A percentile compares a stretch with the other conserved stretches of the same genome.
These are phyloP conservation scores for Polyommatus iphigenia DNA, from an alignment of 2,888 invertebrate species.

Conservation along the genomic window DNA sequence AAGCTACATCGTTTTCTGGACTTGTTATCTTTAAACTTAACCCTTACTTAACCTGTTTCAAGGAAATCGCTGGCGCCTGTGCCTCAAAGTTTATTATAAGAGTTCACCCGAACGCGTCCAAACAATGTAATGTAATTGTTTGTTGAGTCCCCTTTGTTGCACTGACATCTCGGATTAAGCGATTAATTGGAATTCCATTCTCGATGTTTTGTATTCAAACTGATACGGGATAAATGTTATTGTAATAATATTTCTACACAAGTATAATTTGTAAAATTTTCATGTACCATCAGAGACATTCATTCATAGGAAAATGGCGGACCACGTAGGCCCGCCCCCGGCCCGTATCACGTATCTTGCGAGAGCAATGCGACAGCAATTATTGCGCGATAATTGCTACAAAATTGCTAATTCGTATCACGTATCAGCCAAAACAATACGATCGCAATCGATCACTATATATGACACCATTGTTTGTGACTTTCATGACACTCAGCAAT, in stretches of 20 bases:
- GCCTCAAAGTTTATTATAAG: conserved; percentile 43
- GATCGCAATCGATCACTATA: too few relatives aligned
- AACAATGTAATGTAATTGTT: conserved; percentile 58
- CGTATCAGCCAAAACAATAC: too few relatives aligned
- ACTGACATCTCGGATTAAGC: conserved; percentile 53
- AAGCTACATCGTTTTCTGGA: not conserved
- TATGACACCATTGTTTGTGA: too few relatives aligned
- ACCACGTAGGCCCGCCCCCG: too few relatives aligned
- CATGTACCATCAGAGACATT: not conserved
- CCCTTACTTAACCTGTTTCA: conserved; percentile 44
- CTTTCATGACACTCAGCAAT: too few relatives aligned
- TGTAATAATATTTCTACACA: not conserved
- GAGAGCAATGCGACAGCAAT: too few relatives aligned
- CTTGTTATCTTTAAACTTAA: not conserved
- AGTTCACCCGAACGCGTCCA: conserved; percentile 50
- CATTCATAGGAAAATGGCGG: too few relatives aligned
- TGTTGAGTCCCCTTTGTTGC: conserved; percentile 54
- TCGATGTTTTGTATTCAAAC: conserved; percentile 38
- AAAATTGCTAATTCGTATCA: too few relatives aligned
- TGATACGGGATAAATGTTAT: conserved; percentile 23
- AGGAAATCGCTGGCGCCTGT: conserved; percentile 47
- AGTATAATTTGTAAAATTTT: not conserved
- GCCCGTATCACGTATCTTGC: too few relatives aligned
- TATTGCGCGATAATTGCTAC: too few relatives aligned
- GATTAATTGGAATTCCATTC: conserved; percentile 49